These are phyloP conservation scores for Acomys russatus DNA, from an alignment of 2,797 vertebrate species.

Conservation along the genomic window DNA sequence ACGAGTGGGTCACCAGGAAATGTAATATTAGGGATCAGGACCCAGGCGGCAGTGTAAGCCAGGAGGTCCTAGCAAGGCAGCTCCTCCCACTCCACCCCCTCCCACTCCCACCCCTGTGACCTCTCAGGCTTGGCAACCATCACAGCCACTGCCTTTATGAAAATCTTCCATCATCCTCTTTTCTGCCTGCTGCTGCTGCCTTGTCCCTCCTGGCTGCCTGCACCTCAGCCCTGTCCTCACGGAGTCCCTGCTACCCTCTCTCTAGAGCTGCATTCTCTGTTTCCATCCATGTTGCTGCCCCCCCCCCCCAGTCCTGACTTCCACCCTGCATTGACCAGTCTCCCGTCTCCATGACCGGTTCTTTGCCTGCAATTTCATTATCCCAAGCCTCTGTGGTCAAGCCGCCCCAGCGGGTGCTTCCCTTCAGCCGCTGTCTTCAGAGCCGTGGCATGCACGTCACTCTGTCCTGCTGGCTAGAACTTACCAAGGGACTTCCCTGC, in stretches of 20 bases:
- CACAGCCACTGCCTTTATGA: slow-evolving; percentile 72
- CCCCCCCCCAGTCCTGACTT: not conserved
- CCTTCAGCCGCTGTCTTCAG: not conserved
- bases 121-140: not conserved
- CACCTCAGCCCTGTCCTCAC: not conserved
- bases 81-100: not conserved
- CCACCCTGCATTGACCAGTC: not conserved
- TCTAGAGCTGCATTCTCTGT: not conserved
- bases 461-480: not conserved
- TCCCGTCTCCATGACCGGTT: not conserved
- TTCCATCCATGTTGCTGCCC: not conserved
- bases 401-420: not conserved
- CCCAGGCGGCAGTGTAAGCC: slow-evolving; percentile 60
- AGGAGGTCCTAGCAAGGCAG: slow-evolving; percentile 50
- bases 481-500: not conserved
- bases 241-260: not conserved
- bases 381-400: not conserved
- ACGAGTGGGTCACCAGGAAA: slow-evolving; percentile 69
- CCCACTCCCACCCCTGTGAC: not conserved
- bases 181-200: not conserved
- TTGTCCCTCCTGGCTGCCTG: not conserved
- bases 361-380: not conserved
- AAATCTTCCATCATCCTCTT: slow-evolving; percentile 75
- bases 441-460: not conserved
- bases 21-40: slow-evolving; percentile 80